phyloP scores from a whole-genome alignment of 1,140 invertebrate genomes.

The Colletes latitarsis region DNA sequence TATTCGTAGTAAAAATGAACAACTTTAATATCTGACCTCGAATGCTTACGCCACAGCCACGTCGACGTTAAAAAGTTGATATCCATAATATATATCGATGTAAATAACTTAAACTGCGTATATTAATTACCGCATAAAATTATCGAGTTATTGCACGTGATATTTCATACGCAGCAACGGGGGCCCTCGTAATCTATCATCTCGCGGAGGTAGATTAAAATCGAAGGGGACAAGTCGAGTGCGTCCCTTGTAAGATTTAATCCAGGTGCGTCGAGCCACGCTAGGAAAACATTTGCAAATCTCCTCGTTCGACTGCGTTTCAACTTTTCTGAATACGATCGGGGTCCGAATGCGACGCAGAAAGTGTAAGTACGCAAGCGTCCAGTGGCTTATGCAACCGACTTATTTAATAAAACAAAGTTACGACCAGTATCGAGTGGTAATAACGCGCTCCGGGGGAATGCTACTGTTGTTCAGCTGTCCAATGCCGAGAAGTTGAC shows the following conservation, averaged over 20 bases:
- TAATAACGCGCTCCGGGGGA: conserved; percentile 42
- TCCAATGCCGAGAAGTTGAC: conserved; percentile 42
- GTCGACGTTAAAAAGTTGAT: too few species aligned
- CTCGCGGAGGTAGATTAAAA: too few species aligned
- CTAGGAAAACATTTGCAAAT: neutral
- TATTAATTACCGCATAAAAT: too few species aligned
- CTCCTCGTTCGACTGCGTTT: neutral
- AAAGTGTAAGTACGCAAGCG: conserved; percentile 3
- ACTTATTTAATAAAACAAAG: conserved; percentile 50
- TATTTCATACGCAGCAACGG: too few species aligned
- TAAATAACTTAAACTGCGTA: too few species aligned
- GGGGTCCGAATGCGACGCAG: conserved; percentile 7
- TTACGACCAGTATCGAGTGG: conserved; percentile 24
- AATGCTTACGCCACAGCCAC: too few species aligned
- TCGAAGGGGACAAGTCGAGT: too few species aligned
- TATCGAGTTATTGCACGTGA: too few species aligned
- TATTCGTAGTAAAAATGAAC: too few species aligned
- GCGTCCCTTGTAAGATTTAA: too few species aligned
- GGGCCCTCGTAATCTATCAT: neutral
- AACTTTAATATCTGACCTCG: too few species aligned
- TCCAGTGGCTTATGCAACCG: conserved; percentile 35
- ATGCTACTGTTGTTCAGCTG: conserved; percentile 43
- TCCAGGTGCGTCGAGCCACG: neutral
- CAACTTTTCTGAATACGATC: neutral
- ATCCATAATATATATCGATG: too few species aligned